Evolutionary conservation across 1,140 invertebrate species (phyloP), one percentile per base, ranked within the genome.

Genomic region (Neodiprion fabricii): DNA sequence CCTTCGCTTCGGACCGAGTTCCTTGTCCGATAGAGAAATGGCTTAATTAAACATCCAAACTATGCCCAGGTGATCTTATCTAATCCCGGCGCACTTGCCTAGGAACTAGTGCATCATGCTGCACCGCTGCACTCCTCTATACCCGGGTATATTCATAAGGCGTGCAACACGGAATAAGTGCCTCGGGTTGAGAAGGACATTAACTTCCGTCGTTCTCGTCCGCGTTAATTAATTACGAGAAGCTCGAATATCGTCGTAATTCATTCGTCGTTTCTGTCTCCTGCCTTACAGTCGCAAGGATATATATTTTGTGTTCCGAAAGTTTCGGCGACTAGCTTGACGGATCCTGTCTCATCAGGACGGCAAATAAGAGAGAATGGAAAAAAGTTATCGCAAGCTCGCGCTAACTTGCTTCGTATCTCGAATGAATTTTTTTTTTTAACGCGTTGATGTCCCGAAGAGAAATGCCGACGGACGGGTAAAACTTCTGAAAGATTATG

Each of bases 401-500:
- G 7, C 53, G 53, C 53, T 17, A 61, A 61, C 53, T 40, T 21
- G 17, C 17, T 40, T 40, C 28, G 1, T 21, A 40, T 40, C 28
- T 65, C 1, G 2, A 65, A 7, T 14, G 12, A 65, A 65, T 14
- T 65, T 14, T 17, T 65, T 65, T 17, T 65, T 65, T 65, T 3
- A 1, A 14, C 12, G 12, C 61, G 17, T 3, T 7, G 12, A 14
- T 65, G 17, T 1, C 7, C 4, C 1, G 12, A 21, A 14, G 2
- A 3, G 12, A 65, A 21, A 65, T 65, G 4, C 12, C 17, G 61
- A 65, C 12, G 12, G 4, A 65, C 76, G 71, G 72, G 73, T 67
- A 66, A 78, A 78, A 78, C 74, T 74, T 47, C 40, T 17, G 23
- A 23, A 47, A 69, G 17, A 14, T 47, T 69, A 23, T 70, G 72